These are phyloP conservation scores for Panopea generosa DNA, from an alignment of 2,888 invertebrate genomes.

Conservation along the genomic window DNA sequence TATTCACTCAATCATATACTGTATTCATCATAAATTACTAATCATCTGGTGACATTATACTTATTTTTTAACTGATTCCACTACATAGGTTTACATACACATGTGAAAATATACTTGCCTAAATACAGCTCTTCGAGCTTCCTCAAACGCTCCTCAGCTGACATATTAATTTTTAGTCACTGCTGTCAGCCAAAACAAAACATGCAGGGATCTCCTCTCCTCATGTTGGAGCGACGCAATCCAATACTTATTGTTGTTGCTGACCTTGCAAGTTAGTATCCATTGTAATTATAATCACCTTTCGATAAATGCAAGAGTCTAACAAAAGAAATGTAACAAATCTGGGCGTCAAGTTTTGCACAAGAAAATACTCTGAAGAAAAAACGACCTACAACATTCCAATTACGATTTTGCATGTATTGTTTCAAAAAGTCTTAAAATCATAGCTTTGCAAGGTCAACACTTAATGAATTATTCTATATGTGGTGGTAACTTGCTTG, in stretches of 20 bases:
- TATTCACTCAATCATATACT: too few species aligned
- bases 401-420: too few species aligned
- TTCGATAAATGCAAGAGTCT: too few species aligned
- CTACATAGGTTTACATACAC: too few species aligned
- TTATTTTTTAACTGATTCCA: too few species aligned
- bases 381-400: constrained; percentile 1
- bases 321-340: too few species aligned
- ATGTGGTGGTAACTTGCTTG: neutral
- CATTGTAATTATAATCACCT: neutral
- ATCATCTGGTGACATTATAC: too few species aligned
- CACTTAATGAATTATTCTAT: too few species aligned
- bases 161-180: constrained; percentile 54
- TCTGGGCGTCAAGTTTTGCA: constrained; percentile 17
- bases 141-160: constrained; percentile 90
- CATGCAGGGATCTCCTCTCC: constrained; percentile 26
- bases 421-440: too few species aligned
- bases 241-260: too few species aligned
- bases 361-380: neutral
- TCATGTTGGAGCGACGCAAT: constrained; percentile 17
- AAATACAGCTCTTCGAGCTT: constrained; percentile 94
- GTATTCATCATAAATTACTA: too few species aligned
- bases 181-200: constrained; percentile 46
- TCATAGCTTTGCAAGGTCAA: too few species aligned
- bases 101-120: constrained; percentile 76
- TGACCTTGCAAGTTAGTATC: neutral